Evolutionary conservation across 2,797 vertebrate genomes (phyloP), one percentile per base, ranked within the genome.

Genomic region (Podarcis siculus): DNA sequence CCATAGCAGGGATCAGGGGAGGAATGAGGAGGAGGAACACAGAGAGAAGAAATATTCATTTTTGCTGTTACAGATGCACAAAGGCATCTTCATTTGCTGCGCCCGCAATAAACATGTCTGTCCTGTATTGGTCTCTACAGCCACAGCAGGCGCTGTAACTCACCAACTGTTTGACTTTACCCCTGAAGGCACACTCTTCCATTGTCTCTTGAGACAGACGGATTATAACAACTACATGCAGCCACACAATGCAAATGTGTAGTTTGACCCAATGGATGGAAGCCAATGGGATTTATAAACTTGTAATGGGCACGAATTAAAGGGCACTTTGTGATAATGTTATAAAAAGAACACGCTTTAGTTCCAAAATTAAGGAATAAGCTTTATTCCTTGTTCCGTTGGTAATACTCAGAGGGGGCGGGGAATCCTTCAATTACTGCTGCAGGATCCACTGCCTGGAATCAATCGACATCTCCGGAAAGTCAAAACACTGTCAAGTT

Each of bases 401-500:
- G 93, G 89, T 89, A 95, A 89, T 86, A 89, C 81, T 92, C 49
- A 88, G 92, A 92, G 85, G 32, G 13, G 8, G 75, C 23, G 13
- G 4, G 13, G 21, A 19, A 90, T 91, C 72, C 87, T 91, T 94
- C 83, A 90, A 88, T 94, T 93, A 93, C 42, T 94, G 71, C 88
- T 91, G 88, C 85, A 91, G 89, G 90, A 93, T 92, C 93, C 95
- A 89, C 89, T 93, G 91, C 94, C 93, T 93, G 93, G 92, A 90
- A 94, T 95, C 92, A 92, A 93, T 95, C 94, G 93, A 90, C 88
- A 93, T 91, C 90, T 94, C 86, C 91, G 71, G 86, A 85, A 92
- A 94, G 90, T 94, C 92, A 96, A 91, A 96, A 95, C 71, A 94
- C 79, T 94, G 25, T 89, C 92, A 94, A 92, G 92, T 95, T 95